Evolutionary conservation across 2,797 vertebrate genomes (phyloP), one percentile per base, ranked within the genome.

Genomic region (Lepus townsendii): DNA sequence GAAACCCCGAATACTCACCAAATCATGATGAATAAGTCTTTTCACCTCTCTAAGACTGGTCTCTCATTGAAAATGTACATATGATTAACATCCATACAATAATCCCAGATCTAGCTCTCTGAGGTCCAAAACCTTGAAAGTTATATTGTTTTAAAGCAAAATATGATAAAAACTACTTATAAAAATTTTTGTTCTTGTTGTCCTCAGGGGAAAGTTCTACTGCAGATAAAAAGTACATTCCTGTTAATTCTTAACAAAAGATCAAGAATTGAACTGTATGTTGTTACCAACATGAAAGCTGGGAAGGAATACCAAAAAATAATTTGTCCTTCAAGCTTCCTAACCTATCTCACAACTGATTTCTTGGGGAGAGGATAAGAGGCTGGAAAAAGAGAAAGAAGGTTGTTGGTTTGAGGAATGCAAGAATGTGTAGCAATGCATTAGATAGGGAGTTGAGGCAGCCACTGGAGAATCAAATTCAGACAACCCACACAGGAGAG

Each of bases 221-320:
- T 7, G 91, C 88, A 85, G 57, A 88, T 63, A 85, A 77, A 76
- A 2, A 79, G 19, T 17, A 88, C 14, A 47, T n/a, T 73, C 26
- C 27, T 77, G 17, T 17, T 82, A 68, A 94, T 87, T 92, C 62
- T 90, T 69, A 92, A 92, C 50, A 91, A 85, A 93, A 85, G 38
- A n/a, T 5, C n/a, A 89, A 71, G 10, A 76, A 94, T 14, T 91
- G 38, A 86, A 82, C 50, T 76, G 8, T 52, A 3, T 68, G 50
- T 71, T 47, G 69, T 13, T 52, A 42, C 75, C 65, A 83, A 76
- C 35, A 60, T 27, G 7, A 79, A 90, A 90, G 17, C 19, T 57
- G 19, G 19, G 19, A 57, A 57, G 19, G 19, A 57, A 57, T 57
- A 16, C 54, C 17, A 60, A 22, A 85, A 84, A 68, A 54, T 35